A percentile compares a stretch with the other conserved stretches of the same genome.
These are phyloP conservation scores for Campylomormyrus tamandua DNA, from an alignment of 2,113 vertebrate species.

Conservation along the genomic window DNA sequence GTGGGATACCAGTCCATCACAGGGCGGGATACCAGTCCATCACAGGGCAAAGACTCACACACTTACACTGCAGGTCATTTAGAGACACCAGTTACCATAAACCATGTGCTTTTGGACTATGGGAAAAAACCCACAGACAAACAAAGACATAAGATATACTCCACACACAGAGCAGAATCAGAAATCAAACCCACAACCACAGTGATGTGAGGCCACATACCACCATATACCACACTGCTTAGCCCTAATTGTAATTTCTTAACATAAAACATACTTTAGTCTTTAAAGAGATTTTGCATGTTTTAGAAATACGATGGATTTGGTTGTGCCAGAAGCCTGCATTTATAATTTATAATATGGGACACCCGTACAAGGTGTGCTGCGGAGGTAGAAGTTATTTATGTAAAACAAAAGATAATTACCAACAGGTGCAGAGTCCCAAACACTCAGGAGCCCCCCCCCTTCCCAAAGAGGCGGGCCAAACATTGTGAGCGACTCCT, in stretches of 20 bases:
- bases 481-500: no score
- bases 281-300: background rate
- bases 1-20: background rate
- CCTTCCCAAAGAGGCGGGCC: no score
- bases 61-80: background rate
- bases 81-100: background rate
- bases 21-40: background rate
- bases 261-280: background rate
- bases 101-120: background rate
- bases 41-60: background rate
- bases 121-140: background rate
- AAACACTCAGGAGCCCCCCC: no score
- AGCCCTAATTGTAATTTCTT: background rate
- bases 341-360: no score
- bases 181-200: background rate
- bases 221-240: background rate
- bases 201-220: background rate
- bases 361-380: no score
- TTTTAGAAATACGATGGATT: background rate
- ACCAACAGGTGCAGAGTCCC: no score
- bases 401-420: no score
- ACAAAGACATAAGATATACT: background rate
- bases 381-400: no score
- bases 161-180: background rate
- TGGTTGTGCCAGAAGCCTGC: no score